A percentile compares a stretch with the other conserved stretches of the same genome.
These are phyloP conservation scores for Charanyca ferruginea DNA, from an alignment of 2,888 invertebrate species.

Conservation along the genomic window DNA sequence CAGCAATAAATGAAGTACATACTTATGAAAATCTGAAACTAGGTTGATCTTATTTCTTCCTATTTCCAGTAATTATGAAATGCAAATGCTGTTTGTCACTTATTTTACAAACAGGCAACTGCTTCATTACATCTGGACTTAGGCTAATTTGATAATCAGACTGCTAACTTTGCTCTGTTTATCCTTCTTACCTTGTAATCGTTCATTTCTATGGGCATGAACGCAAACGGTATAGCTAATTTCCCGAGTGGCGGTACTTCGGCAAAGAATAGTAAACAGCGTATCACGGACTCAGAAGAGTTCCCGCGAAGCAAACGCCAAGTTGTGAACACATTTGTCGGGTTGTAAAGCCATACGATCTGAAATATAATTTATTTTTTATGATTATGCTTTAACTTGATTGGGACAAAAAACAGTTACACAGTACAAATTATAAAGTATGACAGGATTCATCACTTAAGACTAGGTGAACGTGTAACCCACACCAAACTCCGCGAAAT, in stretches of 20 bases:
- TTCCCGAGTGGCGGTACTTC: constrained; percentile 86
- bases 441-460: no score
- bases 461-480: no score
- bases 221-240: constrained; percentile 86
- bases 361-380: constrained; percentile 61
- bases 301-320: constrained; percentile 86
- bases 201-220: constrained; percentile 87
- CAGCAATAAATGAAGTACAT: no score
- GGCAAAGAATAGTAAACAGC: constrained; percentile 85
- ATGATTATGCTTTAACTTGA: neutral
- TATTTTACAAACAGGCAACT: neutral
- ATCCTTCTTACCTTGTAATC: constrained; percentile 81
- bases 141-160: neutral
- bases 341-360: constrained; percentile 88
- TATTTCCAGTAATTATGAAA: no score
- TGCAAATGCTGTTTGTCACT: no score
- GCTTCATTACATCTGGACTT: neutral
- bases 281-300: constrained; percentile 75
- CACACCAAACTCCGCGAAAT: no score
- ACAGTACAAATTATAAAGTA: no score
- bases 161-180: neutral
- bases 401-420: no score
- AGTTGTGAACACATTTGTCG: constrained; percentile 85
- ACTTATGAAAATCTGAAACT: no score
- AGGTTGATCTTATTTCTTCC: no score